These are phyloP conservation scores for Tragelaphus oryx DNA, from an alignment of 2,797 vertebrate genomes.

Conservation along the genomic window DNA sequence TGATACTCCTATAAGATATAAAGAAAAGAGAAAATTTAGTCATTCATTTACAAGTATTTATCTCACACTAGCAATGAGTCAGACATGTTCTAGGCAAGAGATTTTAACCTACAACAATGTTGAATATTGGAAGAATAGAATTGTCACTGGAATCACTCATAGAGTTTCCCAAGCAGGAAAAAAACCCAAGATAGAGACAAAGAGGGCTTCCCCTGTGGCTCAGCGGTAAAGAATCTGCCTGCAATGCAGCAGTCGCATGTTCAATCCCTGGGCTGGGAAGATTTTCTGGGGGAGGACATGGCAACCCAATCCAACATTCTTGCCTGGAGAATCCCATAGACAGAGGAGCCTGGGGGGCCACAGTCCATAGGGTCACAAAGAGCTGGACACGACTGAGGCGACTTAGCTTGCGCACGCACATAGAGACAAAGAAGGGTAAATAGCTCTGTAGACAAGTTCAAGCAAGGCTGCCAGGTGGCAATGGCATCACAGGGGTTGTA, in stretches of 20 bases:
- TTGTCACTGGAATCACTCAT: not conserved
- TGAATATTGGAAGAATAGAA: not conserved
- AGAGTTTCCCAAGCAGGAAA: not conserved
- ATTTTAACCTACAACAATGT: not conserved
- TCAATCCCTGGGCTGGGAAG: not conserved
- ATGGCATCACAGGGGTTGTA: not conserved
- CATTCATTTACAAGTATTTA: not conserved
- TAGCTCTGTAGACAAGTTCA: not conserved
- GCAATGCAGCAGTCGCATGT: rapidly evolving
- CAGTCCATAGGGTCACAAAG: not conserved
- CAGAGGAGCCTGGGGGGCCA: not conserved
- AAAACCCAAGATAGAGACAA: not conserved
- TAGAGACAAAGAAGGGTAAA: not conserved
- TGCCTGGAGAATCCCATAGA: not conserved
- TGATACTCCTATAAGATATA: not conserved
- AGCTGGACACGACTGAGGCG: rapidly evolving
- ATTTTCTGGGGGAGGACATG: not conserved
- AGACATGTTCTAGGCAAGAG: not conserved
- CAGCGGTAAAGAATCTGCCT: not conserved
- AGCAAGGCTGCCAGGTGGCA: not conserved
- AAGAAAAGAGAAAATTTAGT: constrained; percentile 6
- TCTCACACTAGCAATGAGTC: not conserved
- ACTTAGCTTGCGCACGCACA: not conserved
- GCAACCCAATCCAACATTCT: not conserved
- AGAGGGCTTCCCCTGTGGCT: not conserved